Conservation (phyloP, 2,113 vertebrate species). For the Nematolebias whitei region DNA sequence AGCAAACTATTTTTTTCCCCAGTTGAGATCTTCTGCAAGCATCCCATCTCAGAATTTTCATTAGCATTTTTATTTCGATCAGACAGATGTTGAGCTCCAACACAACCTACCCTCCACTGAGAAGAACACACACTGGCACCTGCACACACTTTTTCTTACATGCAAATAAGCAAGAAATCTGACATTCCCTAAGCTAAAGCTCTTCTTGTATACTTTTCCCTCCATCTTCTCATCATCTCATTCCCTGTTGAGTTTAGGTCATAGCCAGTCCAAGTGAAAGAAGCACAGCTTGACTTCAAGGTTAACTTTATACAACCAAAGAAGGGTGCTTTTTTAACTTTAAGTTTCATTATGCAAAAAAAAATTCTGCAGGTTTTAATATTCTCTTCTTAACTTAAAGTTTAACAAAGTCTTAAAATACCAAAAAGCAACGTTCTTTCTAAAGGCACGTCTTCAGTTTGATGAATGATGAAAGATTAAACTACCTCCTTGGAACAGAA, state of each 20-base stretch:
- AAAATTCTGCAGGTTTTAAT: slow-evolving; percentile 8
- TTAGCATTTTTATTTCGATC: slow-evolving; percentile 68
- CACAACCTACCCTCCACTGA: slow-evolving; percentile 11
- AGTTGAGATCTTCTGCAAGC: slow-evolving; percentile 8
- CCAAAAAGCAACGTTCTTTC: slow-evolving; percentile 33
- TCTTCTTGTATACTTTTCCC: slow-evolving; percentile 17
- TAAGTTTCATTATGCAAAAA: slow-evolving; percentile 9
- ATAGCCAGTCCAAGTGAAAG: slow-evolving; percentile 11
- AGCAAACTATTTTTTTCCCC: slow-evolving; percentile 15
- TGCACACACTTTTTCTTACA: slow-evolving; percentile 1
- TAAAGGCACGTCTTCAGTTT: slow-evolving; percentile 29
- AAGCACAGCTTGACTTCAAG: slow-evolving; percentile 45
- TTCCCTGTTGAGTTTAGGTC: slow-evolving; percentile 46
- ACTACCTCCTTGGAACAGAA: slow-evolving; percentile 62
- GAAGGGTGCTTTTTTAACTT: slow-evolving; percentile 1
- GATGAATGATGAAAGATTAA: slow-evolving; percentile 52
- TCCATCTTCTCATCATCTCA: slow-evolving; percentile 31
- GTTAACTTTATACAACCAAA: slow-evolving; percentile 56
- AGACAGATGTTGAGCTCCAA: slow-evolving; percentile 35
- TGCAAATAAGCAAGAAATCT: slow-evolving; percentile 4
- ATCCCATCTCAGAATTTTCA: slow-evolving; percentile 44
- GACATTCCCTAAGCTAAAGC: slow-evolving; percentile 28
- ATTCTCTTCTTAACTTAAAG: slow-evolving; percentile 25
- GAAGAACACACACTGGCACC: background rate
- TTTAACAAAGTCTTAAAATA: slow-evolving; percentile 3